These are phyloP conservation scores for Benthosema pterotum DNA, from an alignment of 2,797 vertebrate species.

Conservation along the genomic window DNA sequence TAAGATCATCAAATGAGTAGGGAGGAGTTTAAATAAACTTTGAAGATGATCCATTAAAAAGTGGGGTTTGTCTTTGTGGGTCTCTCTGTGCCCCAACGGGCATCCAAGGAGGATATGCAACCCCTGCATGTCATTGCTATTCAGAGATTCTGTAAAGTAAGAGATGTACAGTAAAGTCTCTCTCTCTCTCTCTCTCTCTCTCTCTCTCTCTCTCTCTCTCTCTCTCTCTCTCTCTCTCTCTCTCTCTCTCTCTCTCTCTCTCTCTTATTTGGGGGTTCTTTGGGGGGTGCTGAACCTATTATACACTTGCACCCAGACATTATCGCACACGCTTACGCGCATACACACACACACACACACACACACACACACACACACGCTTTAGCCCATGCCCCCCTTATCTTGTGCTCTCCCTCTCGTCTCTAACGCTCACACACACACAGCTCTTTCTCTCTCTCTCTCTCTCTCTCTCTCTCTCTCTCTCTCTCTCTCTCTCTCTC, in stretches of 20 bases:
- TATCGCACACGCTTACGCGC: slow-evolving; percentile 15
- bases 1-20: not conserved
- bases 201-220: too few relatives aligned
- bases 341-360: slow-evolving; percentile 2
- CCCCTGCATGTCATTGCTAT: slow-evolving; percentile 66
- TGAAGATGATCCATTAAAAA: not conserved
- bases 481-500: slow-evolving; percentile 3
- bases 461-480: not conserved
- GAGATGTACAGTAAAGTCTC: slow-evolving; percentile 53
- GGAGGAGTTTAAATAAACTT: not conserved
- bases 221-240: not conserved
- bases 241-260: slow-evolving; percentile 31
- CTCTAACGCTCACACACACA: slow-evolving; percentile 17
- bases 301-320: slow-evolving; percentile 54
- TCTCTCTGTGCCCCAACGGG: slow-evolving; percentile 25
- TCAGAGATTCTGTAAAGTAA: slow-evolving; percentile 65
- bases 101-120: slow-evolving; percentile 14
- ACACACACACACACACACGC: slow-evolving; percentile 23
- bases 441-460: slow-evolving; percentile 5
- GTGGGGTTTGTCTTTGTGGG: slow-evolving; percentile 12
- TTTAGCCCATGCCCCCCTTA: slow-evolving; percentile 25
- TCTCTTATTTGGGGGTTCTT: slow-evolving; percentile 47
- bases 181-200: too few relatives aligned
- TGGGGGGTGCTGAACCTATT: slow-evolving; percentile 47
- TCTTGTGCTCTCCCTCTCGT: not conserved